Base-by-base conservation (phyloP, 2,888 invertebrate genomes). In the Hydrotaea cyrtoneurina region DNA sequence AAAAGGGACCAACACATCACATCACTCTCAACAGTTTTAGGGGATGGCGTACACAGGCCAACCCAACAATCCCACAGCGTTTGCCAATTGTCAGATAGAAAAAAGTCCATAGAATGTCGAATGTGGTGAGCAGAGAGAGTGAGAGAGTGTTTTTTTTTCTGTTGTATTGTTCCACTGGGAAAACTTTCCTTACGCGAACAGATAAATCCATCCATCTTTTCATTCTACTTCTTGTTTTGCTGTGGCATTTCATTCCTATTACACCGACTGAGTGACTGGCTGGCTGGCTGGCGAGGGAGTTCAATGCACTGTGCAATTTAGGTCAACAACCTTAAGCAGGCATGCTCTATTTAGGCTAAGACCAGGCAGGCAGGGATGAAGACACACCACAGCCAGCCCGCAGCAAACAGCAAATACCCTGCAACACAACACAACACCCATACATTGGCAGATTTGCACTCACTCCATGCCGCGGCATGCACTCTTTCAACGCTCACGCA, bases 301-400 rank as follows among this genome's bases (percentile, higher is more conserved):
- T 92, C 92, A 91, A 89, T 90, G 92, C 91, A 90, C 92, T 89
- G 88, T 89, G 89, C 89, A 88, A 92, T 90, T 91, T 92, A 82
- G 91, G 92, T 90, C 91, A 92, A 92, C 91, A 92, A 92, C 92
- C 92, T 91, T 88, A 86, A 85, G 71, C 71, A 80, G 46, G 53
- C 53, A 53, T 76, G 57, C 59, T 85, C 80, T 87, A 90, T 90
- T 90, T 91, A 87, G 91, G 91, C 91, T 91, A 90, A 86, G 85
- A 86, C 86, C 87, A 85, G 79, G 53, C 87, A 85, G 79, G 53
- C 85, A 77, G 43, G 85, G 85, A 85, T 85, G 83, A 80, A 80
- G 77, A 76, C 64, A 31, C 31, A 31, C 31, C 31, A 31, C 31
- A 31, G 7, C 31, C 31, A 31, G 31, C 31, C 31, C 2, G 31